Evolutionary conservation across 2,797 vertebrate genomes (phyloP).

Genomic region (Choloepus didactylus): DNA sequence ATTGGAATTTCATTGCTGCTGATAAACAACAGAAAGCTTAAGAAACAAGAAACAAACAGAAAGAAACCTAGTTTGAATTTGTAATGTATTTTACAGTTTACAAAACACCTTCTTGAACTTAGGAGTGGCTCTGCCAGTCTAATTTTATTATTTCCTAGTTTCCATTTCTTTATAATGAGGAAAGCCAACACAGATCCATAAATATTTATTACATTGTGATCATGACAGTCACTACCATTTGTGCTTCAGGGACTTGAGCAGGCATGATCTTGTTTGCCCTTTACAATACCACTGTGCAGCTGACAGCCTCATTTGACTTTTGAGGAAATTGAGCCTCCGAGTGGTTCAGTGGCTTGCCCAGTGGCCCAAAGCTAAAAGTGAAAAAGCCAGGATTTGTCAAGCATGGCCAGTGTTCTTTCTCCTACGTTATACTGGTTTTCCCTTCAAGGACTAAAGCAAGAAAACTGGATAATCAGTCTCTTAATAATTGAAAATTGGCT

Average conservation of each 20-base stretch:
- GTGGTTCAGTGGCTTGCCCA: background rate
- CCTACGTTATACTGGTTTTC: background rate
- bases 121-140: background rate
- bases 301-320: background rate
- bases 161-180: slow-evolving; percentile 21
- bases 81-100: slow-evolving; percentile 63
- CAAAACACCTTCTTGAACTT: slow-evolving; percentile 45
- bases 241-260: background rate
- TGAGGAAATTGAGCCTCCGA: slow-evolving; percentile 13
- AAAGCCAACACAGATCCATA: slow-evolving; percentile 44
- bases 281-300: background rate
- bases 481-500: slow-evolving; percentile 3
- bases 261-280: slow-evolving; percentile 3
- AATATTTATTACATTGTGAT: slow-evolving; percentile 69
- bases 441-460: slow-evolving; percentile 8
- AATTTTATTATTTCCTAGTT: slow-evolving; percentile 49
- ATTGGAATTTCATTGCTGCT: slow-evolving; percentile 12
- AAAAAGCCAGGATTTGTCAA: slow-evolving; percentile 15
- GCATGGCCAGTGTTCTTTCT: background rate
- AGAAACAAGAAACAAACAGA: background rate
- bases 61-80: background rate
- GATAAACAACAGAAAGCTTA: slow-evolving; percentile 49
- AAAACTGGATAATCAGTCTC: background rate
- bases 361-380: slow-evolving; percentile 5
- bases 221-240: slow-evolving; percentile 5